phyloP scores from a whole-genome alignment of 2,797 vertebrate species.

The Synaphobranchus kaupii region DNA sequence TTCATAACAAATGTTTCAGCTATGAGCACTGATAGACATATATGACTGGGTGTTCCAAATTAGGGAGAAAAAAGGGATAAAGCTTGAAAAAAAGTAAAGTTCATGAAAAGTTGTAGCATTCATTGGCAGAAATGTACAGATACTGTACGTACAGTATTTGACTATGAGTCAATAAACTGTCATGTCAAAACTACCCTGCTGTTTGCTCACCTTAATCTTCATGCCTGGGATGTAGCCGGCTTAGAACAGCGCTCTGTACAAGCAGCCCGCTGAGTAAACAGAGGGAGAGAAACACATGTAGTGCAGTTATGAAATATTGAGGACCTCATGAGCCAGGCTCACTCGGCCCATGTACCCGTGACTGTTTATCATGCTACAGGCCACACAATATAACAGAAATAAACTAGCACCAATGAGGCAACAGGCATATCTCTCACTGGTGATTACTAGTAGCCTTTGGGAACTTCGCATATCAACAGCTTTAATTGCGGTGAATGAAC shows the following conservation, averaged over 20 bases:
- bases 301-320: conserved; percentile 16
- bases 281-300: conserved; percentile 4
- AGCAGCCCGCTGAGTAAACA: not conserved
- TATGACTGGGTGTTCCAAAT: not conserved
- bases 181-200: conserved; percentile 19
- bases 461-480: too few relatives aligned
- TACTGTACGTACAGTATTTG: not conserved
- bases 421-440: too few relatives aligned
- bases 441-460: too few relatives aligned
- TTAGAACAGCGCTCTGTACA: not conserved
- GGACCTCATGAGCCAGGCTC: not conserved
- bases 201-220: conserved; percentile 19
- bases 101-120: not conserved
- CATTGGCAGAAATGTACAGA: not conserved
- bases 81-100: not conserved
- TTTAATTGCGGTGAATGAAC: not conserved
- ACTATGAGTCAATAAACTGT: not conserved
- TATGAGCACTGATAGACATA: too few relatives aligned
- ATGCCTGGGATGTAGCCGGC: not conserved
- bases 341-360: not conserved
- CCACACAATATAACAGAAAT: not conserved
- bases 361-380: not conserved
- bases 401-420: not conserved
- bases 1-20: too few relatives aligned
- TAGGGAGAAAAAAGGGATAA: not conserved